A percentile compares a stretch with the other conserved stretches of the same genome.
Conservation (phyloP, 53 echinoderm and acorn worm genomes). For the Stichopus horrens region DNA sequence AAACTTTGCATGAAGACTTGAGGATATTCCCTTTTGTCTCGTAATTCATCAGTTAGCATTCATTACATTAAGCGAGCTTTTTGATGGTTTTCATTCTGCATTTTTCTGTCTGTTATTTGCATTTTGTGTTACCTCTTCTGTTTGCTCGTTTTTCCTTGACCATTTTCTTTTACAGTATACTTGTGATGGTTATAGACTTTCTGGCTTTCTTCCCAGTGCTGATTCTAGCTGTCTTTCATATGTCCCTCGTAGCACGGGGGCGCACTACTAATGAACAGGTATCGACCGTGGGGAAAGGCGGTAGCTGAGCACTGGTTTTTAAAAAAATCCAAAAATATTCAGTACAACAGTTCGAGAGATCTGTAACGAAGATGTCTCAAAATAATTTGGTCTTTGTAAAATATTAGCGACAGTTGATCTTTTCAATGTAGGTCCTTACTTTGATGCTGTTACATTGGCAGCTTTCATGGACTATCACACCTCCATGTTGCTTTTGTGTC, state of each 20-base stretch:
- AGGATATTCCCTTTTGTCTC: too few relatives aligned
- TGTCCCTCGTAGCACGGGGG: slow-evolving; percentile 85
- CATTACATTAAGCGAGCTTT: too few relatives aligned
- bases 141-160: slow-evolving; percentile 12
- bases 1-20: too few relatives aligned
- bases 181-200: slow-evolving; percentile 66
- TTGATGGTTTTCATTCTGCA: not conserved
- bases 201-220: slow-evolving; percentile 82
- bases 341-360: too few relatives aligned
- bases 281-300: not conserved
- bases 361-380: too few relatives aligned
- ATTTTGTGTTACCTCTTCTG: not conserved
- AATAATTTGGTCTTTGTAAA: too few relatives aligned
- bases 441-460: too few relatives aligned
- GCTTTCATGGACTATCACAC: too few relatives aligned
- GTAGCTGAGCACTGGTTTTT: not conserved
- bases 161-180: slow-evolving; percentile 20
- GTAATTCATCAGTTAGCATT: too few relatives aligned
- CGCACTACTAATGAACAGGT: slow-evolving; percentile 94
- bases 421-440: too few relatives aligned
- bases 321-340: not conserved
- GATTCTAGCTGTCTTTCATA: slow-evolving; percentile 84
- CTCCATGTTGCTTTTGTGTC: too few relatives aligned
- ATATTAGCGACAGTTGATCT: too few relatives aligned
- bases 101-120: not conserved